phyloP scores from a whole-genome alignment of 1,140 invertebrate species.

The Scaptomyza pallida region DNA sequence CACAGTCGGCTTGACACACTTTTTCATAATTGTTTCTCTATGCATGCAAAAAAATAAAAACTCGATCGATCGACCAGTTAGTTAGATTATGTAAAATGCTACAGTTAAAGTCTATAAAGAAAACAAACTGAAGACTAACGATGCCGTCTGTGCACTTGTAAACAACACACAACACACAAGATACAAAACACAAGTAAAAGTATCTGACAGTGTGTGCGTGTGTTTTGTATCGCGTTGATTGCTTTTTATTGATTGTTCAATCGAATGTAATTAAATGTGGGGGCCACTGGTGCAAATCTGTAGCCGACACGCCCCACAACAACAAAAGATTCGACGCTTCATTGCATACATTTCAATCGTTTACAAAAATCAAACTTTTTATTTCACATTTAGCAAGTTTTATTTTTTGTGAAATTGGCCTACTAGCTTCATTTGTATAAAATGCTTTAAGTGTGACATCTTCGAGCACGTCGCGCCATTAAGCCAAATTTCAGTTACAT shows the following conservation, averaged over 20 bases:
- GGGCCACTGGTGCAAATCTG: constrained; percentile 66
- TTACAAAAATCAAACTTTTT: constrained; percentile 44
- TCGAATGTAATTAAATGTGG: constrained; percentile 72
- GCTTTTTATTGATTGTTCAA: constrained; percentile 78
- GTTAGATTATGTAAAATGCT: constrained; percentile 49
- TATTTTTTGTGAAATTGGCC: constrained; percentile 54
- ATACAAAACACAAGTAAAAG: constrained; percentile 54
- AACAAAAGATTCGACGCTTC: constrained; percentile 36
- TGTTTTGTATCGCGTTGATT: constrained; percentile 59
- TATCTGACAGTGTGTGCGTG: constrained; percentile 33
- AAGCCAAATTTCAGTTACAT: constrained; percentile 62
- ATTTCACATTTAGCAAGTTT: constrained; percentile 48
- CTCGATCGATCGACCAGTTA: constrained; percentile 4
- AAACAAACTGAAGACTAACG: constrained; percentile 36
- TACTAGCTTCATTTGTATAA: constrained; percentile 22
- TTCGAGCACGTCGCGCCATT: constrained; percentile 53
- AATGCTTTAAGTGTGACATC: constrained; percentile 6
- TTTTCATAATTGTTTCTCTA: constrained; percentile 13
- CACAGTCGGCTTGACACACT: constrained; percentile 52
- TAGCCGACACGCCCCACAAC: constrained; percentile 33
- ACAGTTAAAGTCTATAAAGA: constrained; percentile 22
- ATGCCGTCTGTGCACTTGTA: constrained; percentile 27
- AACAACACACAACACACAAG: constrained; percentile 18
- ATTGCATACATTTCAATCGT: constrained; percentile 50
- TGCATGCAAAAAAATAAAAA: neutral